phyloP scores from a whole-genome alignment of 37 sponge, comb jelly and placozoan genomes.

The Aplysina aerophoba region DNA sequence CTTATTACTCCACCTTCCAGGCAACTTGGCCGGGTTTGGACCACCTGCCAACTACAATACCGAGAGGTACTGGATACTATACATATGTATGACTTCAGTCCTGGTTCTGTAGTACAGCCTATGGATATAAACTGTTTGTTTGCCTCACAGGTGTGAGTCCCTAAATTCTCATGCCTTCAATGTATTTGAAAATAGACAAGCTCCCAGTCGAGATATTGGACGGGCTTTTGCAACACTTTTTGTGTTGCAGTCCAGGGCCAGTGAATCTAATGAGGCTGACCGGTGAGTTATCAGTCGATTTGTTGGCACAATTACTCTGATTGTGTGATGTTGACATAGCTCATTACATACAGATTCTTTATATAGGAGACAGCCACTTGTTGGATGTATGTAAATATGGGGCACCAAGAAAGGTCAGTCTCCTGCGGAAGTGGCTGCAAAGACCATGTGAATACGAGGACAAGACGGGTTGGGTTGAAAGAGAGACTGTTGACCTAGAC shows the following conservation, averaged over 20 bases:
- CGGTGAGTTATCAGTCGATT: not conserved
- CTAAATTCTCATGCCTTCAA: constrained; percentile 30
- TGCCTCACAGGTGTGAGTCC: constrained; percentile 27
- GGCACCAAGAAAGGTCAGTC: constrained; percentile 13
- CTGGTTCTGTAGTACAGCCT: not conserved
- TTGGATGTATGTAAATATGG: not conserved
- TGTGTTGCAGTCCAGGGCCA: constrained; percentile 9
- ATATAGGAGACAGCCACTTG: no score
- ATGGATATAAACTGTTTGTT: not conserved
- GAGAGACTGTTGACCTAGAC: not conserved
- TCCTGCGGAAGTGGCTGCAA: not conserved
- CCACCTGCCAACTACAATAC: constrained; percentile 48
- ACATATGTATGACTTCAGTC: constrained; percentile 12
- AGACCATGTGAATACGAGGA: not conserved
- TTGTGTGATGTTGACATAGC: no score
- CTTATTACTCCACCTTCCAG: constrained; percentile 46
- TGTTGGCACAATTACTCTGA: not conserved
- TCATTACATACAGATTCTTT: no score
- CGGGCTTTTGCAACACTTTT: constrained; percentile 13
- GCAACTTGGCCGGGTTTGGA: constrained; percentile 48
- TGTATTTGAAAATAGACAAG: constrained; percentile 25
- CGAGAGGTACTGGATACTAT: constrained; percentile 43
- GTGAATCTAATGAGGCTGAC: not conserved
- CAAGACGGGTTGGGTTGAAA: constrained; percentile 6
- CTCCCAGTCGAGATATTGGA: constrained; percentile 24